These are phyloP conservation scores for Polylopha cassiicola DNA, from an alignment of 2,888 invertebrate genomes.

Conservation along the genomic window DNA sequence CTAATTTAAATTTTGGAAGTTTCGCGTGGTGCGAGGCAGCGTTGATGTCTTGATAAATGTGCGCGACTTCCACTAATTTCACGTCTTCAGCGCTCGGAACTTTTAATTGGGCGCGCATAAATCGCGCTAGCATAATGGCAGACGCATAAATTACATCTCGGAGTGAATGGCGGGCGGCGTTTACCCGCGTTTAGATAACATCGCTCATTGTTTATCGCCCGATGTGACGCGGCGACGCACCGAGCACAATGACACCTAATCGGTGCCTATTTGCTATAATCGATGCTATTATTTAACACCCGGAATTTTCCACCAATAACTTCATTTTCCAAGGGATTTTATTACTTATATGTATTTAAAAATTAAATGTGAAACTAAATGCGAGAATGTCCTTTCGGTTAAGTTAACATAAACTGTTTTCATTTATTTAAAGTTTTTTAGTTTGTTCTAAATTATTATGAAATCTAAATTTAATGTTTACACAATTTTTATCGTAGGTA, in stretches of 20 bases:
- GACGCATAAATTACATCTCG: slow-evolving; percentile 64
- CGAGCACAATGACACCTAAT: slow-evolving; percentile 25
- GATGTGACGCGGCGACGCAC: slow-evolving; percentile 31
- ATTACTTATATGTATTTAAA: slow-evolving; percentile 1
- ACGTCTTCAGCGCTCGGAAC: slow-evolving; percentile 67
- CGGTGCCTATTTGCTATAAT: slow-evolving; percentile 3
- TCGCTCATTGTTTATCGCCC: slow-evolving; percentile 64
- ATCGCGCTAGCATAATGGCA: slow-evolving; percentile 63
- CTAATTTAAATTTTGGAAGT: slow-evolving; percentile 78
- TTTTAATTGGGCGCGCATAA: slow-evolving; percentile 75
- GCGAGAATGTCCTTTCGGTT: background rate
- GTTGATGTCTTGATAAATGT: slow-evolving; percentile 77
- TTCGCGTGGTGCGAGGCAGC: slow-evolving; percentile 70
- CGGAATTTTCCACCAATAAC: background rate
- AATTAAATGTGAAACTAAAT: background rate
- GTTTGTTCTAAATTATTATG: no score
- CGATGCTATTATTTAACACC: slow-evolving; percentile 2
- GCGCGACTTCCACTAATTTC: slow-evolving; percentile 73
- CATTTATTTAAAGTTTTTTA: no score
- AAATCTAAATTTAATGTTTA: no score
- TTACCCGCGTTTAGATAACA: slow-evolving; percentile 63
- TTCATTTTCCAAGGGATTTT: no score
- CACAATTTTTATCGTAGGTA: no score
- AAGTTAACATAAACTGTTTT: no score
- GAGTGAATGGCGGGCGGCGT: slow-evolving; percentile 61